Conservation (phyloP, 1,140 invertebrate genomes). For the Eriosoma lanigerum region DNA sequence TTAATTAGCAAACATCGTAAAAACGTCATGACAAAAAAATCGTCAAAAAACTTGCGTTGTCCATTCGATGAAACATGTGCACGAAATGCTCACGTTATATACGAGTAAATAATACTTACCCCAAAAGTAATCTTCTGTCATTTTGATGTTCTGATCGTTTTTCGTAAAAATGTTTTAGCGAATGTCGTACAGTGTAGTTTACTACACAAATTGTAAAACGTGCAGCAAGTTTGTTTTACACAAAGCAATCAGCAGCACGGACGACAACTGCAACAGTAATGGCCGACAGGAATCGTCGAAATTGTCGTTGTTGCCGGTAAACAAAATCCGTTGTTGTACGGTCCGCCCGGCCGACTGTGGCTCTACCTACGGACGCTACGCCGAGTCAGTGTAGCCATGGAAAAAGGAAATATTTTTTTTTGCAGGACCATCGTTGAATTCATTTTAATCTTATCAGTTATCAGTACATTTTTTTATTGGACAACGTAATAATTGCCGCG, state of each 20-base stretch:
- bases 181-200: neutral
- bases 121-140: conserved; percentile 57
- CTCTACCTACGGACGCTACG: conserved; percentile 35
- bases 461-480: conserved; percentile 31
- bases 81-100: neutral
- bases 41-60: no score
- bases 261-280: conserved; percentile 36
- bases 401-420: no score
- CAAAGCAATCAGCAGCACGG: no score
- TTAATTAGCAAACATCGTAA: neutral
- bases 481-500: neutral
- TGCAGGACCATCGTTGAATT: no score
- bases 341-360: neutral
- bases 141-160: conserved; percentile 51
- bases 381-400: neutral
- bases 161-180: conserved; percentile 3
- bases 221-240: no score
- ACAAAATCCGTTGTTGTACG: conserved; percentile 44
- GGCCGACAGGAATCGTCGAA: neutral
- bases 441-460: neutral
- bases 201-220: neutral
- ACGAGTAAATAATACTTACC: conserved; percentile 53
- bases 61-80: neutral
- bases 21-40: neutral
- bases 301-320: conserved; percentile 35